Percentiles rank a stretch among this genome's conserved stretches.
These are phyloP conservation scores for Prenolepis imparis DNA, from an alignment of 2,888 invertebrate genomes.

Conservation along the genomic window DNA sequence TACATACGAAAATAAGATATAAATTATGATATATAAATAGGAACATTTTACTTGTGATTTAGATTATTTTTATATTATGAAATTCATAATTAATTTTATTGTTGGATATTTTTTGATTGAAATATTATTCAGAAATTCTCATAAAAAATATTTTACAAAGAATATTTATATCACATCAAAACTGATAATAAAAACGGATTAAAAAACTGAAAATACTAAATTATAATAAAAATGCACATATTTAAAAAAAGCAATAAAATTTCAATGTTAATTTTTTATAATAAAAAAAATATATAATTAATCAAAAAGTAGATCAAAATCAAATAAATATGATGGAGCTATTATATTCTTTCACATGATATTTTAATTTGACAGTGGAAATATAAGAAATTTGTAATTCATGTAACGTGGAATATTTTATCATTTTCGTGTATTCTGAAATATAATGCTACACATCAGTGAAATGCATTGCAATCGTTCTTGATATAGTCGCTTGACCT, in stretches of 20 bases:
- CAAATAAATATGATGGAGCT: background rate
- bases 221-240: background rate
- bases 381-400: background rate
- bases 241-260: background rate
- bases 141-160: background rate
- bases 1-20: no score
- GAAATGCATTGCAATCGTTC: conserved; percentile 10
- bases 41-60: background rate
- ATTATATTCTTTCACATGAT: background rate
- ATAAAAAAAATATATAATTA: background rate
- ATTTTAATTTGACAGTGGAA: background rate
- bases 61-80: background rate
- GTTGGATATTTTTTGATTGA: background rate
- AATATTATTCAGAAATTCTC: background rate
- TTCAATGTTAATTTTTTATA: background rate
- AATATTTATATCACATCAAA: background rate
- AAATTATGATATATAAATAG: background rate
- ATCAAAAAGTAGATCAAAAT: background rate
- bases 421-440: background rate
- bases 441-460: background rate
- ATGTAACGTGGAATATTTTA: background rate
- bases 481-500: conserved; percentile 1
- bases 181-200: no score
- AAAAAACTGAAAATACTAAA: background rate
- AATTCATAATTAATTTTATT: background rate